A percentile compares a stretch with the other conserved stretches of the same genome.
Conservation (phyloP, 2,888 invertebrate genomes). For the Sinelater perroti region DNA sequence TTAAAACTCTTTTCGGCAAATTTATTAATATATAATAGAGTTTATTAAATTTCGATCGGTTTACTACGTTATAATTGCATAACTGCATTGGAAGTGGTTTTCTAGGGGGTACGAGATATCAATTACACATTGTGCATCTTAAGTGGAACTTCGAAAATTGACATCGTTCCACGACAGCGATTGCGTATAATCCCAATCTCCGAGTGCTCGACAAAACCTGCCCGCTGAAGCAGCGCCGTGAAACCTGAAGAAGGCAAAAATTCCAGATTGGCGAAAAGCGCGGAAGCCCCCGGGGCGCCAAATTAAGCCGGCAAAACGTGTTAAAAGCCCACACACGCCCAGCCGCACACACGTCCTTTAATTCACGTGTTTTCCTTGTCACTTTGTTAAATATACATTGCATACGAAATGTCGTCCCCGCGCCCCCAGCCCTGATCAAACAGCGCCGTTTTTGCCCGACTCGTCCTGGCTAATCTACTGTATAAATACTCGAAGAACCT, state of each 20-base stretch:
- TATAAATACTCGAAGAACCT: slow-evolving; percentile 58
- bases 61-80: too few relatives aligned
- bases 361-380: slow-evolving; percentile 49
- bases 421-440: slow-evolving; percentile 52
- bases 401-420: slow-evolving; percentile 51
- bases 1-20: too few relatives aligned
- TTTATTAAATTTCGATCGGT: too few relatives aligned
- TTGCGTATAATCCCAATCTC: too few relatives aligned
- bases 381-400: slow-evolving; percentile 55
- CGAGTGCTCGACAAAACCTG: too few relatives aligned
- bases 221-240: too few relatives aligned
- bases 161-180: too few relatives aligned
- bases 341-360: slow-evolving; percentile 46
- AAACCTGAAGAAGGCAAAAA: slow-evolving; percentile 7
- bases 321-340: slow-evolving; percentile 38
- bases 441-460: slow-evolving; percentile 55
- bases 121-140: too few relatives aligned
- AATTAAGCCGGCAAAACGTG: slow-evolving; percentile 35
- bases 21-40: too few relatives aligned
- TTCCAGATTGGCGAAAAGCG: slow-evolving; percentile 13
- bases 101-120: too few relatives aligned
- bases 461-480: slow-evolving; percentile 57
- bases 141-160: too few relatives aligned
- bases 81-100: too few relatives aligned
- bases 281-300: slow-evolving; percentile 16